Base-by-base conservation (phyloP, 2,113 vertebrate species). In the Podocnemis expansa region DNA sequence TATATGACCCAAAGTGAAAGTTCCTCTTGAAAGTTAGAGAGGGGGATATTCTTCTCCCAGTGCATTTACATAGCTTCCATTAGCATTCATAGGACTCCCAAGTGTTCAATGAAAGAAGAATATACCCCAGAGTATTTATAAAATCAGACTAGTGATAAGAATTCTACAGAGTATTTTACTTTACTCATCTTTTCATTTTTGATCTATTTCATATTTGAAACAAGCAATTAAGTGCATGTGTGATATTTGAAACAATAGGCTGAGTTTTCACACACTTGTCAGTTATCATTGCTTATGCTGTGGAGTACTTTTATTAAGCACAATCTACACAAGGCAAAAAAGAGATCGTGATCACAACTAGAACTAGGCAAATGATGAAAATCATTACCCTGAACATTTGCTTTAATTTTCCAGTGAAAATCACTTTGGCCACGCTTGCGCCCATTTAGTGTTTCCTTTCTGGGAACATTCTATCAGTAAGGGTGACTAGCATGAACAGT, bases 291-390 rank as follows among this genome's bases (percentile, higher is more conserved):
- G 73, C 73, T 96, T 89, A 94, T 94, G 88, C 89, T 78, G 90
- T 87, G 94, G 94, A 96, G 94, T 88, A 93, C 87, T 91, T 88
- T 90, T 63, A 85, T 85, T 87, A 92, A n/a, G 79, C 82, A 85
- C 60, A 34, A 41, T 85, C 88, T 82, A 56, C 55, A 9, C 80
- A 56, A 29, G 56, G 70, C 41, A 76, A 78, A 95, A 94, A 87
- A 80, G 56, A 96, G 96, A 93, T 95, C 91, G 87, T 87, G 93
- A 93, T 95, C 93, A 90, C 93, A 97, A 89, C 94, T 97, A 93
- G 84, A 94, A 88, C 86, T 93, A 92, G 95, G 90, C 82, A 82
- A 94, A 88, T 41, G 87, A 79, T 60, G 88, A 94, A 91, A 95
- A 92, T 92, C 89, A 97, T 93, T 90, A 95, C 82, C 84, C 91